phyloP scores from a whole-genome alignment of 2,888 invertebrate genomes.

The Torymus texanus region DNA sequence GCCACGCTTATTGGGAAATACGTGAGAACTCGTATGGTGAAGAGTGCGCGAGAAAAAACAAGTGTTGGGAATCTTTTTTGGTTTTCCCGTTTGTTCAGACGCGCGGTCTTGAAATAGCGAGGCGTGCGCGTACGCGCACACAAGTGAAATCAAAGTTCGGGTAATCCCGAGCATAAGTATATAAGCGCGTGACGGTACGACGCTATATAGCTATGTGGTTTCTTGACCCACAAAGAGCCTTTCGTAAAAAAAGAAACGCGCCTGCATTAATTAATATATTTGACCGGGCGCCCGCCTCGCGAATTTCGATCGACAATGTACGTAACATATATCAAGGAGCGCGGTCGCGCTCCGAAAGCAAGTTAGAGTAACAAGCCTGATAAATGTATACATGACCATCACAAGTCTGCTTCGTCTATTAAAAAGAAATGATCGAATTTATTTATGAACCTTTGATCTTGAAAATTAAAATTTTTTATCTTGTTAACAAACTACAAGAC shows the following conservation, averaged over 20 bases:
- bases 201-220: conserved; percentile 4
- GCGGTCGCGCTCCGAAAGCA: too few relatives aligned
- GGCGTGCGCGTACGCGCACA: neutral
- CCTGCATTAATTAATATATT: conserved; percentile 30
- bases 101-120: conserved; percentile 24
- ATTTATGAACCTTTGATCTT: too few relatives aligned
- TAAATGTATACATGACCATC: neutral
- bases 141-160: conserved; percentile 51
- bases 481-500: too few relatives aligned
- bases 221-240: conserved; percentile 49
- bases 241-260: conserved; percentile 30
- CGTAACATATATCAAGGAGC: conserved; percentile 15
- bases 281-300: neutral
- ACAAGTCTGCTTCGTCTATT: too few relatives aligned
- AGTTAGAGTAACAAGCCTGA: too few relatives aligned
- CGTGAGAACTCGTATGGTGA: too few relatives aligned
- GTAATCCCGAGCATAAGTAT: conserved; percentile 41
- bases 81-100: conserved; percentile 50
- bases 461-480: too few relatives aligned
- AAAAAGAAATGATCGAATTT: too few relatives aligned
- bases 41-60: neutral
- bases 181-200: conserved; percentile 18
- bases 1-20: too few relatives aligned
- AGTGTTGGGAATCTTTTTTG: conserved; percentile 34
- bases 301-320: neutral